phyloP scores from a whole-genome alignment of 2,113 vertebrate genomes.

The Paradoxurus hermaphroditus region DNA sequence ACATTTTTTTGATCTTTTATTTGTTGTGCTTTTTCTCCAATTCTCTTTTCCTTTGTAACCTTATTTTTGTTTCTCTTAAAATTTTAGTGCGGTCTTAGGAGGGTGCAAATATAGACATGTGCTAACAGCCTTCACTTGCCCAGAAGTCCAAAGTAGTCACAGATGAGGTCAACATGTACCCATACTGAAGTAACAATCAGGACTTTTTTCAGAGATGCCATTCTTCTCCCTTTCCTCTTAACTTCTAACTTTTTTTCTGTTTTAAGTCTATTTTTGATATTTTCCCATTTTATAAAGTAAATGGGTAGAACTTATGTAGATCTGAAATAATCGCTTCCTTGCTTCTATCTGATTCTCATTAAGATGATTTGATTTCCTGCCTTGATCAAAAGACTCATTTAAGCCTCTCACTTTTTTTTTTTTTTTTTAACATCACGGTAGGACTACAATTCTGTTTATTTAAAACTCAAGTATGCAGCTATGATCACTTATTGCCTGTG shows the following conservation, averaged over 20 bases:
- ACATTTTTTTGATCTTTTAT: background rate
- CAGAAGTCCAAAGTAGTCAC: background rate
- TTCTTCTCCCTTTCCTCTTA: background rate
- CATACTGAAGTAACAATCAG: background rate
- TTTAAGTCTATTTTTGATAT: background rate
- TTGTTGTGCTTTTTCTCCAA: background rate
- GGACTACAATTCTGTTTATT: background rate
- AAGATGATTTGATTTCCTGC: background rate
- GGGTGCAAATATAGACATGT: background rate
- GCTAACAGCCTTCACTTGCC: rapidly evolving
- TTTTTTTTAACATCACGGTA: background rate
- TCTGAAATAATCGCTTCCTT: background rate
- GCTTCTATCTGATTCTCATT: background rate
- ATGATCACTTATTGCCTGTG: background rate
- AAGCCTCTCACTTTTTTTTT: background rate
- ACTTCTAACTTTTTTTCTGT: background rate
- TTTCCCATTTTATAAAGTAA: background rate
- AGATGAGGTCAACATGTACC: background rate
- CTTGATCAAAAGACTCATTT: background rate
- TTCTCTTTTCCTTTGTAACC: background rate
- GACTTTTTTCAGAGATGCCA: background rate
- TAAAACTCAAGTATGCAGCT: background rate
- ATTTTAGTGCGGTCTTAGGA: background rate
- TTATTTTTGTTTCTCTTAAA: background rate
- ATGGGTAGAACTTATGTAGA: background rate